phyloP scores from a whole-genome alignment of 2,888 invertebrate genomes.

The Amphipyra tragopoginis region DNA sequence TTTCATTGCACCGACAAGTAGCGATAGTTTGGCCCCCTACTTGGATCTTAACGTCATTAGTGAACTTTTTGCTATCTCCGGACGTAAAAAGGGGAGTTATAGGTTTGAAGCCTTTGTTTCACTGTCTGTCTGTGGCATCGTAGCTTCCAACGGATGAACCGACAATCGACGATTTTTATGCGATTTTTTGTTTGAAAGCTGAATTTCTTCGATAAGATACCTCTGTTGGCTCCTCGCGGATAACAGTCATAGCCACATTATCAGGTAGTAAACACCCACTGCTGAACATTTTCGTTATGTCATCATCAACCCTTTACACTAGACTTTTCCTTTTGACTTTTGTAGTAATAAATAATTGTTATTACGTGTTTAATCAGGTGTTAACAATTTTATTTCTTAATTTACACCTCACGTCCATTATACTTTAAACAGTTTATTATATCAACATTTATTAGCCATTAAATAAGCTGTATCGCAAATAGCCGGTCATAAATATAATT shows the following conservation, averaged over 20 bases:
- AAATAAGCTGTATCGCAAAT: conserved; percentile 19
- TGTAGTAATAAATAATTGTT: too few relatives aligned
- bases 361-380: conserved; percentile 32
- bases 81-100: too few relatives aligned
- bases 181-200: background rate
- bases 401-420: conserved; percentile 16
- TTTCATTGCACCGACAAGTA: conserved; percentile 37
- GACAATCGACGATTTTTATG: too few relatives aligned
- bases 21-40: conserved; percentile 1
- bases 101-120: too few relatives aligned
- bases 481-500: conserved; percentile 33
- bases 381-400: conserved; percentile 43
- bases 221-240: background rate
- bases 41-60: background rate
- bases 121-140: too few relatives aligned
- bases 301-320: background rate
- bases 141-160: too few relatives aligned
- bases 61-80: background rate
- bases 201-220: background rate
- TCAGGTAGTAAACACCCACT: background rate
- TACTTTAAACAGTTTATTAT: conserved; percentile 28
- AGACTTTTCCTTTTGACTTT: too few relatives aligned
- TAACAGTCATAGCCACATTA: background rate
- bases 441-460: conserved; percentile 35
- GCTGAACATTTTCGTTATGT: background rate